Evolutionary conservation across 2,888 invertebrate genomes (phyloP).

Genomic region (Pyrrhia umbra): DNA sequence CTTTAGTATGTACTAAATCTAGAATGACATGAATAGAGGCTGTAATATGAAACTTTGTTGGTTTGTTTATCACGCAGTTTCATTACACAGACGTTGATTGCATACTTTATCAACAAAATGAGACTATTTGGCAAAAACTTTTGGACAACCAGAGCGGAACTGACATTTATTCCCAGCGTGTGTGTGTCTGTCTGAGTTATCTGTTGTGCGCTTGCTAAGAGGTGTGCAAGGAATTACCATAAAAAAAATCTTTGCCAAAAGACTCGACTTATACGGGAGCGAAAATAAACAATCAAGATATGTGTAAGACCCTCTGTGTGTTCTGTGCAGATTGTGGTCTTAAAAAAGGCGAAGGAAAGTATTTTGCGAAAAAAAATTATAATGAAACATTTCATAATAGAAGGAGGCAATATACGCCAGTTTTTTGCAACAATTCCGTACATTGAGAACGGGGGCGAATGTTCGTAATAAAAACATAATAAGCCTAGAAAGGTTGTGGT

Average conservation of each 20-base stretch:
- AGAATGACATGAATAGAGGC: background rate
- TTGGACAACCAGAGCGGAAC: background rate
- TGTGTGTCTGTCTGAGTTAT: background rate
- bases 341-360: slow-evolving; percentile 24
- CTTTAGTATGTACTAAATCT: too few species aligned
- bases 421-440: slow-evolving; percentile 40
- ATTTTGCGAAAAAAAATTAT: slow-evolving; percentile 35
- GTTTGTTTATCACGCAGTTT: background rate
- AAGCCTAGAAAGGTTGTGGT: slow-evolving; percentile 41
- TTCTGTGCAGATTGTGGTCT: background rate
- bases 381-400: slow-evolving; percentile 50
- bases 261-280: background rate
- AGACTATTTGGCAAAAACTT: background rate
- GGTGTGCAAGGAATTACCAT: too few species aligned
- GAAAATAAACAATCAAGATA: slow-evolving; percentile 19
- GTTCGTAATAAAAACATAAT: slow-evolving; percentile 55
- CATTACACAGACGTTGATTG: background rate
- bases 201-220: background rate
- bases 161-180: background rate
- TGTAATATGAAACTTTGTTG: background rate
- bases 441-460: slow-evolving; percentile 25
- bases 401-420: slow-evolving; percentile 9
- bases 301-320: background rate
- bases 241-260: background rate
- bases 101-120: slow-evolving; percentile 1